These are phyloP conservation scores for Diplodus puntazzo DNA, from an alignment of 2,797 vertebrate genomes.

Conservation along the genomic window DNA sequence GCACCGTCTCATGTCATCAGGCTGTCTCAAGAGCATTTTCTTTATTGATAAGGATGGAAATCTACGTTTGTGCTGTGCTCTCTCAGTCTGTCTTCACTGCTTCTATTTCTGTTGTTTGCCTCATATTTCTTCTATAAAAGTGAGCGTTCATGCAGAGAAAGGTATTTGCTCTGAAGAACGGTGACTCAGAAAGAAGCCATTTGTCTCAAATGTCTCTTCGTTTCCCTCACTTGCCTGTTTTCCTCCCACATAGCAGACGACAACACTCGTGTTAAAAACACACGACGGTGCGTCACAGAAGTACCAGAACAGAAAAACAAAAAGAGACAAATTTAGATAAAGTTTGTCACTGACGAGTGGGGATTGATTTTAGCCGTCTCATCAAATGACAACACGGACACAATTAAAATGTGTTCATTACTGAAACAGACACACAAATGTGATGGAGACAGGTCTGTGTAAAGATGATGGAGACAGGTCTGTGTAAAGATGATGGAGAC, in stretches of 20 bases:
- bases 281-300: not conserved
- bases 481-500: too few species aligned
- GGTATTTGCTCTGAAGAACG: not conserved
- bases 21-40: not conserved
- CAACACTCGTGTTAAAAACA: not conserved
- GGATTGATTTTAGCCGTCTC: not conserved
- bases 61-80: not conserved
- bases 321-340: too few species aligned
- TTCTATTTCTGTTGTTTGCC: not conserved
- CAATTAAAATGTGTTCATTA: not conserved
- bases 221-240: conserved; percentile 2
- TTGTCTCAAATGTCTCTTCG: conserved; percentile 3
- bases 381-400: not conserved
- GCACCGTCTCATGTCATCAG: conserved; percentile 2
- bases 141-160: not conserved
- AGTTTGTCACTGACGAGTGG: not conserved
- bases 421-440: too few species aligned
- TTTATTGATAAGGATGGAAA: not conserved
- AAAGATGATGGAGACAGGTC: too few species aligned
- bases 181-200: conserved; percentile 23
- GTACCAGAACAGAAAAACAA: not conserved
- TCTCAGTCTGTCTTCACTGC: not conserved
- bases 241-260: conserved; percentile 1
- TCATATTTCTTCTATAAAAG: not conserved
- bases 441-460: too few species aligned